These are phyloP conservation scores for Atta cephalotes DNA, from an alignment of 1,140 invertebrate species.

Conservation along the genomic window DNA sequence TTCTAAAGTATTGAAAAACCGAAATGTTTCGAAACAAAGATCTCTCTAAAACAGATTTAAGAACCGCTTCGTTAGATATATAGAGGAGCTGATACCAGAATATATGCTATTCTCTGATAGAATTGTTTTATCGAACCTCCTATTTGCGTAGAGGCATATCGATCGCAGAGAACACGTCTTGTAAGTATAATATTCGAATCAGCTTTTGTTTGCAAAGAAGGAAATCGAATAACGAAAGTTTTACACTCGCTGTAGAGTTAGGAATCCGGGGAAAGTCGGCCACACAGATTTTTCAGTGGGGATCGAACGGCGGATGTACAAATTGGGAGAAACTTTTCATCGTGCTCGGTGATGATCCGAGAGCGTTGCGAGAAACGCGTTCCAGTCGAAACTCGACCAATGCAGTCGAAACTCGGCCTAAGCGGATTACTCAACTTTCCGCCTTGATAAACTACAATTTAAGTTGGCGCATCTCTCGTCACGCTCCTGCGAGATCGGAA, in stretches of 20 bases:
- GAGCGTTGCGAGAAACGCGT: conserved; percentile 41
- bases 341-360: too few species aligned
- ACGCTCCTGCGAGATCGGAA: background rate
- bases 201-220: conserved; percentile 10
- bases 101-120: background rate
- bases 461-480: conserved; percentile 39
- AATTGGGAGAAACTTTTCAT: conserved; percentile 55
- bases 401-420: background rate
- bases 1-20: background rate
- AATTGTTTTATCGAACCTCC: conserved; percentile 2
- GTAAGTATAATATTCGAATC: conserved; percentile 27
- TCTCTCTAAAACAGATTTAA: background rate
- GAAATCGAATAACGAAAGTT: conserved; percentile 21
- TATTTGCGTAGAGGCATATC: conserved; percentile 9
- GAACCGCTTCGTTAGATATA: background rate
- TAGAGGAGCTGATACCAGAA: background rate
- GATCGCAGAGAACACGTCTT: background rate
- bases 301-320: conserved; percentile 19
- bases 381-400: conserved; percentile 56
- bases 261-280: background rate
- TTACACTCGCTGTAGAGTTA: background rate
- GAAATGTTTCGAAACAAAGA: background rate
- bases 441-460: conserved; percentile 68
- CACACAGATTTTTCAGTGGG: conserved; percentile 55
- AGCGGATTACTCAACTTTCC: conserved; percentile 67